These are phyloP conservation scores for Aleiodes sp. DNA, from an alignment of 1,140 invertebrate species.

Conservation along the genomic window DNA sequence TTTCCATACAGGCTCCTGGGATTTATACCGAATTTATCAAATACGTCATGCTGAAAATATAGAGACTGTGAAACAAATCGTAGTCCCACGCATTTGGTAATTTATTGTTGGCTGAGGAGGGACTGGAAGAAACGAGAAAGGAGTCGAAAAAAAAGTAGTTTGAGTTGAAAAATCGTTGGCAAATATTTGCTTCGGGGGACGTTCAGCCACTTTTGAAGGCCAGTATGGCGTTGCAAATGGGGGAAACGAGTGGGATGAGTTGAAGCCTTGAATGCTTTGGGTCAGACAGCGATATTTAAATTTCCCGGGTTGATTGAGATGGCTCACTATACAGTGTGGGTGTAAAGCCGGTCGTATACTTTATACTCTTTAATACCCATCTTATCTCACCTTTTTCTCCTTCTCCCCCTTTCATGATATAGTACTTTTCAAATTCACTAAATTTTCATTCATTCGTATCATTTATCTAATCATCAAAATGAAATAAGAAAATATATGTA, in stretches of 20 bases:
- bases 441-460: too few relatives aligned
- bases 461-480: too few relatives aligned
- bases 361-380: background rate
- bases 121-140: background rate
- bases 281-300: constrained; percentile 29
- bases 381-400: background rate
- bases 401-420: background rate
- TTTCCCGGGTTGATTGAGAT: constrained; percentile 28
- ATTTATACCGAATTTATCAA: constrained; percentile 13
- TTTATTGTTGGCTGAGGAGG: constrained; percentile 20
- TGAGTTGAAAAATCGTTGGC: constrained; percentile 28
- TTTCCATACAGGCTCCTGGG: background rate
- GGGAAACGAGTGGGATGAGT: constrained; percentile 1
- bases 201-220: constrained; percentile 17
- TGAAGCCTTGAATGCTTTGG: constrained; percentile 9
- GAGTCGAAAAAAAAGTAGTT: constrained; percentile 19
- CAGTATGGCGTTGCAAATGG: background rate
- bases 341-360: background rate
- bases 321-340: constrained; percentile 11
- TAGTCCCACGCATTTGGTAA: constrained; percentile 30
- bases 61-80: constrained; percentile 25
- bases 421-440: too few relatives aligned
- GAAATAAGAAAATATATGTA: too few relatives aligned
- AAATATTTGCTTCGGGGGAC: constrained; percentile 28
- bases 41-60: constrained; percentile 5